These are phyloP conservation scores for Potamilus streckersoni DNA, from an alignment of 1,140 invertebrate species.

Conservation along the genomic window DNA sequence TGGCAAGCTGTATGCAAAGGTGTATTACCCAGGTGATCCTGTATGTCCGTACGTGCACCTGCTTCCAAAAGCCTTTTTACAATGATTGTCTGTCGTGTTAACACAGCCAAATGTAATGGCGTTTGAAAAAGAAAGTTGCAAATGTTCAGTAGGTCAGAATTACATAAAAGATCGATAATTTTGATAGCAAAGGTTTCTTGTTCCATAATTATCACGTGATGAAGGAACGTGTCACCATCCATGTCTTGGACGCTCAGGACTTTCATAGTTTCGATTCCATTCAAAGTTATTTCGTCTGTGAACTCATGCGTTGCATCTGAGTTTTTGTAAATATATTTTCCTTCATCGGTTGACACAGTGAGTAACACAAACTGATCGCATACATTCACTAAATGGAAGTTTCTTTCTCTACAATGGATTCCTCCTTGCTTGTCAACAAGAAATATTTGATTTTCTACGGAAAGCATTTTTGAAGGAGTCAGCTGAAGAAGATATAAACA, in stretches of 20 bases:
- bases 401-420: too few relatives aligned
- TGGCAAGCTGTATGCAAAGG: slow-evolving; percentile 66
- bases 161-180: slow-evolving; percentile 31
- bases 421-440: too few relatives aligned
- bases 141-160: slow-evolving; percentile 24
- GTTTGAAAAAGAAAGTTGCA: slow-evolving; percentile 67
- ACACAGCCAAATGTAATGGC: slow-evolving; percentile 79
- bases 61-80: slow-evolving; percentile 76
- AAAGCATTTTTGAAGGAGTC: too few relatives aligned
- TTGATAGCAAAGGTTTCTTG: slow-evolving; percentile 26
- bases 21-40: slow-evolving; percentile 50
- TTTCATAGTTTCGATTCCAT: too few relatives aligned
- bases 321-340: too few relatives aligned
- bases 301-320: too few relatives aligned
- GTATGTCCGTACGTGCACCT: slow-evolving; percentile 71
- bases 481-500: too few relatives aligned
- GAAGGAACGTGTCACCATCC: slow-evolving; percentile 38
- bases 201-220: slow-evolving; percentile 43
- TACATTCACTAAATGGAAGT: too few relatives aligned
- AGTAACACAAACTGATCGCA: too few relatives aligned
- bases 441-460: too few relatives aligned
- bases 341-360: too few relatives aligned
- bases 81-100: slow-evolving; percentile 76
- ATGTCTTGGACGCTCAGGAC: not conserved
- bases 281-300: too few relatives aligned